Evolutionary conservation across 2,113 vertebrate genomes (phyloP).

Genomic region (Mandrillus leucophaeus): DNA sequence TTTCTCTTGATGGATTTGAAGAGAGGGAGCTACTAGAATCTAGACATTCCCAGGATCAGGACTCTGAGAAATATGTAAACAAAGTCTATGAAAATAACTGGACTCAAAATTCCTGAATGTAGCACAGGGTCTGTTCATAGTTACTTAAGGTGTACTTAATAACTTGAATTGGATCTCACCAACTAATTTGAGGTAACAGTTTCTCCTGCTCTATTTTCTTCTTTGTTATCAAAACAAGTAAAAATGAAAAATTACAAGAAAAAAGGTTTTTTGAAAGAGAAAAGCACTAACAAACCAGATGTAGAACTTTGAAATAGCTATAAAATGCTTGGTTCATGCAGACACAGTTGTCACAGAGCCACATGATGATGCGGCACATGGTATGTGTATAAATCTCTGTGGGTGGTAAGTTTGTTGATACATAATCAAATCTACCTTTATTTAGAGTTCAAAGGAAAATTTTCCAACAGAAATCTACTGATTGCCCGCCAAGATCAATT

Average conservation of each 20-base stretch:
- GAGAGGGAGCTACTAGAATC: not conserved
- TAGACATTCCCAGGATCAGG: not conserved
- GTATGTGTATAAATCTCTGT: not conserved
- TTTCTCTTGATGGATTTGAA: not conserved
- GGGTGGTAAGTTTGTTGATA: not conserved
- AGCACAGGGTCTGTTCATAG: not conserved
- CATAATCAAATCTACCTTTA: not conserved
- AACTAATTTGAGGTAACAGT: not conserved
- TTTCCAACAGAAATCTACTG: conserved; percentile 16
- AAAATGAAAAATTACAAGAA: not conserved
- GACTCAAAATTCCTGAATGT: not conserved
- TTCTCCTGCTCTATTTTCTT: not conserved
- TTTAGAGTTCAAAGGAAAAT: not conserved
- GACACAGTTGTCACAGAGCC: not conserved
- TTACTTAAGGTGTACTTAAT: not conserved
- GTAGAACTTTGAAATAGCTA: not conserved
- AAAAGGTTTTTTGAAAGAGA: not conserved
- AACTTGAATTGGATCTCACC: not conserved
- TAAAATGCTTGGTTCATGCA: not conserved
- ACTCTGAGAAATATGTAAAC: not conserved
- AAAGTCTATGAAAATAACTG: not conserved
- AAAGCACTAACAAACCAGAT: not conserved
- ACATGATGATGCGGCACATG: rapidly evolving
- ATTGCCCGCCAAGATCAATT: not conserved
- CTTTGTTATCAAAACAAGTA: not conserved